Percentiles rank a stretch among this genome's conserved stretches.
Evolutionary conservation across 2,113 vertebrate genomes (phyloP).

Genomic region (Sebastes schlegelii): DNA sequence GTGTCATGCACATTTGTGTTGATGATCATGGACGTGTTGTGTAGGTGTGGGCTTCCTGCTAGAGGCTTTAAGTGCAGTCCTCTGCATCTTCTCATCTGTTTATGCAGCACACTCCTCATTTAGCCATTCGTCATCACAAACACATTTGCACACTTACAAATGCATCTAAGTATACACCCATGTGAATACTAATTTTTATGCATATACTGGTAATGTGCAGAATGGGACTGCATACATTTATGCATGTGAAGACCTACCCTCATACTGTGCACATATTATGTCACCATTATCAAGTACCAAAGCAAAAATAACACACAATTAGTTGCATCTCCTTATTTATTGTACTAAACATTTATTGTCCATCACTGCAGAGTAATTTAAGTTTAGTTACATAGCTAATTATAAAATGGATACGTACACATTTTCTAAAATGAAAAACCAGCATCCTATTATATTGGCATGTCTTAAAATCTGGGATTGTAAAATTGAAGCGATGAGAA

Average conservation of each 20-base stretch:
- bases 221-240: background rate
- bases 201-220: background rate
- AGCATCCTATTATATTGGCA: background rate
- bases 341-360: background rate
- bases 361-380: background rate
- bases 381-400: background rate
- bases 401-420: background rate
- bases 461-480: background rate
- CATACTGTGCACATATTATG: background rate
- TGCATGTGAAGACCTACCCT: background rate
- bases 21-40: conserved; percentile 29
- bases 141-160: conserved; percentile 21
- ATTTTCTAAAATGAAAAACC: background rate
- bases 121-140: conserved; percentile 37
- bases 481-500: background rate
- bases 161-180: background rate
- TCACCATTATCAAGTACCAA: background rate
- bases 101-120: conserved; percentile 39
- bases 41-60: conserved; percentile 29
- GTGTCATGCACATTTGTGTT: conserved; percentile 13
- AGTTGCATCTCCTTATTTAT: background rate
- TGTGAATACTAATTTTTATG: background rate
- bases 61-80: conserved; percentile 25
- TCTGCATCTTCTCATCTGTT: conserved; percentile 26
- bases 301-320: background rate